Conservation (phyloP, 2,113 vertebrate genomes). For the Micromys minutus region DNA sequence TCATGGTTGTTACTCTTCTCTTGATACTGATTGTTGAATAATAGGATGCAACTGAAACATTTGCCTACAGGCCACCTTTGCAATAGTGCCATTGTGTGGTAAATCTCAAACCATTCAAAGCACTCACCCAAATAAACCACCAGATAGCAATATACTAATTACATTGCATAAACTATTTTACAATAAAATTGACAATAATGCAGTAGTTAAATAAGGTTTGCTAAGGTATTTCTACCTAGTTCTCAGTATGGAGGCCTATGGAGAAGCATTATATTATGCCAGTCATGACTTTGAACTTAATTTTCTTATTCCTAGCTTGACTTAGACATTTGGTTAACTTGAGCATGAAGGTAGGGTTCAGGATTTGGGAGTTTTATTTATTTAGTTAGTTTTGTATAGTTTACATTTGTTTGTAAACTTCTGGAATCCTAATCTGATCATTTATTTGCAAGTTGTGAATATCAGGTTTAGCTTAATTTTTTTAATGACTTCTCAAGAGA, state of each 20-base stretch:
- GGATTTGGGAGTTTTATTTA: no score
- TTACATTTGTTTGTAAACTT: not conserved
- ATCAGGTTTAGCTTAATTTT: not conserved
- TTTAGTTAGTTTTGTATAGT: no score
- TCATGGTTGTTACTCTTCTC: not conserved
- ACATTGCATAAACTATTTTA: not conserved
- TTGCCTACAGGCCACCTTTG: not conserved
- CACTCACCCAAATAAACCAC: not conserved
- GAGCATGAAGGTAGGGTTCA: not conserved
- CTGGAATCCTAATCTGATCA: not conserved
- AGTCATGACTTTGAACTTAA: not conserved
- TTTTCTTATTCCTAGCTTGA: constrained; percentile 2
- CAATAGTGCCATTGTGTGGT: not conserved
- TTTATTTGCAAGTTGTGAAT: not conserved
- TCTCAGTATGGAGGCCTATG: not conserved
- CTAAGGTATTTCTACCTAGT: not conserved
- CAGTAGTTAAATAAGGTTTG: not conserved
- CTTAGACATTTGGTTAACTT: not conserved
- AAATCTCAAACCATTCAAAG: not conserved
- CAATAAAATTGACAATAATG: not conserved
- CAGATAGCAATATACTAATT: not conserved
- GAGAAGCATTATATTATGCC: not conserved
- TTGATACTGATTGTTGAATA: not conserved
- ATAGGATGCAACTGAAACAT: not conserved
- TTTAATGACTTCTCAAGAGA: constrained; percentile 23